These are phyloP conservation scores for Tupaia chinensis DNA, from an alignment of 2,113 vertebrate genomes.

Conservation along the genomic window DNA sequence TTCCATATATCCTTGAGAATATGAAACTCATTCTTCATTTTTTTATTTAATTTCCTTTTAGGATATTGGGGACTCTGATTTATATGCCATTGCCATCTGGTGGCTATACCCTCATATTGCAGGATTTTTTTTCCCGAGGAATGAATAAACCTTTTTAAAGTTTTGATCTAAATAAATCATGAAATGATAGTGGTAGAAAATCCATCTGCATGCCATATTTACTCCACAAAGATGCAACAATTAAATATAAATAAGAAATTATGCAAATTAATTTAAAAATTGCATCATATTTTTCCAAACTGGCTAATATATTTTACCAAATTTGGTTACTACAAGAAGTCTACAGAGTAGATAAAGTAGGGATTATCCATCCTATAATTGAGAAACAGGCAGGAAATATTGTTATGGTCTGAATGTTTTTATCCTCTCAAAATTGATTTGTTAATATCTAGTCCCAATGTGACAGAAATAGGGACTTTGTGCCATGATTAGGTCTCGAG, in stretches of 20 bases:
- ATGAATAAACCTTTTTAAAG: not conserved
- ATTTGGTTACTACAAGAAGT: not conserved
- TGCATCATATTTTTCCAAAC: not conserved
- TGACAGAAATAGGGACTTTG: not conserved
- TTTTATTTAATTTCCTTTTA: constrained; percentile 3
- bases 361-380: not conserved
- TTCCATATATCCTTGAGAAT: not conserved
- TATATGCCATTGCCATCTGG: constrained; percentile 51
- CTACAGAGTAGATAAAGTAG: not conserved
- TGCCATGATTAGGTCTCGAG: not conserved
- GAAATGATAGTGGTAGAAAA: constrained; percentile 6
- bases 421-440: not conserved
- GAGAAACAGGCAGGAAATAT: not conserved
- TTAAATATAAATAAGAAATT: too few species aligned
- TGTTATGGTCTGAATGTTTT: not conserved
- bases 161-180: not conserved
- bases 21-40: not conserved
- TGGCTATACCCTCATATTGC: constrained; percentile 46
- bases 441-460: not conserved
- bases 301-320: not conserved
- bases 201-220: too few species aligned
- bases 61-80: not conserved
- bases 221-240: too few species aligned
- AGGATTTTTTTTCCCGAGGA: not conserved
- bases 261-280: not conserved